phyloP scores from a whole-genome alignment of 2,113 vertebrate genomes.

The Alces alces region DNA sequence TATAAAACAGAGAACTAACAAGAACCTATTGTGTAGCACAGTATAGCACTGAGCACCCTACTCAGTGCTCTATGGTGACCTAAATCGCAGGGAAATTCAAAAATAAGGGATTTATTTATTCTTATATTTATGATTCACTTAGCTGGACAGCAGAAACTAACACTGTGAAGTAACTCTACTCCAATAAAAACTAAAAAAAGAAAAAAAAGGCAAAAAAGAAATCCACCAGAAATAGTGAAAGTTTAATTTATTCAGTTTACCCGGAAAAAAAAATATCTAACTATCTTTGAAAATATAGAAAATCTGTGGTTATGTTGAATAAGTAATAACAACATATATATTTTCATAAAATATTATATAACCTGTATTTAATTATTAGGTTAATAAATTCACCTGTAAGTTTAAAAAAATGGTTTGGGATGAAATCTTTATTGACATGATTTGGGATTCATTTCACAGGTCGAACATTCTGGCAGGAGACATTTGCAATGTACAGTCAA shows the following conservation, averaged over 20 bases:
- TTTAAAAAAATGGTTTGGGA: background rate
- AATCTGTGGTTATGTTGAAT: background rate
- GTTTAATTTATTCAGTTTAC: background rate
- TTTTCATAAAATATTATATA: background rate
- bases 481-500: background rate
- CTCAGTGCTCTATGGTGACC: background rate
- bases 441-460: slow-evolving; percentile 46
- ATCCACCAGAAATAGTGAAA: background rate
- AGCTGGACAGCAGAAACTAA: background rate
- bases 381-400: background rate
- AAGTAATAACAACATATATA: background rate
- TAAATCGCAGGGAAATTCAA: background rate
- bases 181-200: background rate
- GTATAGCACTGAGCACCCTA: background rate
- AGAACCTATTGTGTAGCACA: background rate
- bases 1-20: background rate
- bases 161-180: background rate
- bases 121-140: background rate
- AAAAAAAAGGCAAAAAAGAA: background rate
- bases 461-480: background rate
- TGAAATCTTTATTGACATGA: background rate
- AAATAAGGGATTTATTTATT: background rate
- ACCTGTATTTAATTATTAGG: background rate
- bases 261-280: background rate
- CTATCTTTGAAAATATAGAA: background rate